Evolutionary conservation across 2,888 invertebrate genomes (phyloP), one percentile per base, ranked within the genome.

Genomic region (Macaria liturata): DNA sequence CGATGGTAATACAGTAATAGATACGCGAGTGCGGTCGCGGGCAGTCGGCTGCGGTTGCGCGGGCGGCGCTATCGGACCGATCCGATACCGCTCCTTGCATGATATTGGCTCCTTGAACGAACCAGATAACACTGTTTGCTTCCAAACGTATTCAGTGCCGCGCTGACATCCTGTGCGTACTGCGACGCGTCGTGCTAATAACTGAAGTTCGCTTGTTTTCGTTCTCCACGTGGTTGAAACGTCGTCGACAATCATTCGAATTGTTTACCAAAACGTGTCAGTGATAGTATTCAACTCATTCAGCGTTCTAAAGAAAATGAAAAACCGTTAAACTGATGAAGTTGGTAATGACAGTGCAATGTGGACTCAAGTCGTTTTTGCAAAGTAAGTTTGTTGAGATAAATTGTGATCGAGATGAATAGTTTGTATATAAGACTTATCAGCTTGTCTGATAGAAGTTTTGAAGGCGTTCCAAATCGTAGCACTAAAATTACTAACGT

Each of bases 311-410:
- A 20, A 20, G 1, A 20, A 20, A 20, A 20, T 20, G 20, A 20
- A 20, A 20, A 20, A 42, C 42, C 6, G 42, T 42, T 8, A 9
- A 8, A n/a, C 45, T 9, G 6, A 9, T 30, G 20, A 39, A 60
- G 32, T 8, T 65, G 66, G 67, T 70, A 68, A 65, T 61, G 59
- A 59, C 6, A 34, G 62, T 64, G 68, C 52, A 57, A 88, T 88
- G 88, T 88, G 88, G 88, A 85, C 77, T 74, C 87, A 86, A 78
- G 83, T 85, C 61, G 78, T 83, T 65, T 73, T 75, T 58, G 80
- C 78, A 46, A 88, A 86, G 88, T 88, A 72, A 81, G 82, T 80
- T 58, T 42, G 47, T 57, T 20, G 20, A 20, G 20, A 20, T 20
- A 20, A 20, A 20, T 20, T 20, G 20, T 20, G 20, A 2, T 20